These are phyloP conservation scores for Nasonia oneida DNA, from an alignment of 2,888 invertebrate species.

Conservation along the genomic window DNA sequence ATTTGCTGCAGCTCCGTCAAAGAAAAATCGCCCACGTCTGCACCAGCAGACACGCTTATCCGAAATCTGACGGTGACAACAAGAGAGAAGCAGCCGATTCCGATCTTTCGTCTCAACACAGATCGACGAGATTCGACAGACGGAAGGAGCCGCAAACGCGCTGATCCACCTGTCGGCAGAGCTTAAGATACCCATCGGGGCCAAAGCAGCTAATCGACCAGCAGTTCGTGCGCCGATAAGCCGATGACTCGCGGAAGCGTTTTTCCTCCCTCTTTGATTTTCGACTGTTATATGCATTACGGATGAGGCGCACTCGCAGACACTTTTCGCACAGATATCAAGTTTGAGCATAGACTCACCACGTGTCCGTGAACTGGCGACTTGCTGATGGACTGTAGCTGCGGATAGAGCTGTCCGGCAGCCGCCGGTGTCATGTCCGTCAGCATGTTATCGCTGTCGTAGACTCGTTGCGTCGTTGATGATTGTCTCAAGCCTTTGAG, in stretches of 20 bases:
- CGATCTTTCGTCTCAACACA: background rate
- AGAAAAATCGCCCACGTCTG: background rate
- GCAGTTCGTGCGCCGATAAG: background rate
- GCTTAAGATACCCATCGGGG: conserved; percentile 48
- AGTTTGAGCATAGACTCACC: conserved; percentile 72
- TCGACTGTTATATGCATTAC: background rate
- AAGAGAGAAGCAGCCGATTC: background rate
- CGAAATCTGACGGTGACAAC: background rate
- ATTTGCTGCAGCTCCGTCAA: conserved; percentile 4
- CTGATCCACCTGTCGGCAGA: conserved; percentile 24
- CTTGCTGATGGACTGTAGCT: conserved; percentile 78
- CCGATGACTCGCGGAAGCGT: conserved; percentile 7
- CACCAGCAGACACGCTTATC: background rate
- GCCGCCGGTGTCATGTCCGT: conserved; percentile 79
- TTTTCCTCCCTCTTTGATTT: background rate
- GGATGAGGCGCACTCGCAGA: no score
- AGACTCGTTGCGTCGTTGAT: conserved; percentile 56
- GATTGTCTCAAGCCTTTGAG: conserved; percentile 5
- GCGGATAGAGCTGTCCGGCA: conserved; percentile 79
- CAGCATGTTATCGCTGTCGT: conserved; percentile 73
- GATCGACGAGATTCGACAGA: conserved; percentile 45
- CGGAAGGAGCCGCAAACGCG: background rate
- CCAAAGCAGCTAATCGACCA: background rate
- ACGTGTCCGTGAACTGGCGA: conserved; percentile 77
- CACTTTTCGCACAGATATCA: no score